Evolutionary conservation across 2,113 vertebrate genomes (phyloP).

Genomic region (Leptocoma aspasia): DNA sequence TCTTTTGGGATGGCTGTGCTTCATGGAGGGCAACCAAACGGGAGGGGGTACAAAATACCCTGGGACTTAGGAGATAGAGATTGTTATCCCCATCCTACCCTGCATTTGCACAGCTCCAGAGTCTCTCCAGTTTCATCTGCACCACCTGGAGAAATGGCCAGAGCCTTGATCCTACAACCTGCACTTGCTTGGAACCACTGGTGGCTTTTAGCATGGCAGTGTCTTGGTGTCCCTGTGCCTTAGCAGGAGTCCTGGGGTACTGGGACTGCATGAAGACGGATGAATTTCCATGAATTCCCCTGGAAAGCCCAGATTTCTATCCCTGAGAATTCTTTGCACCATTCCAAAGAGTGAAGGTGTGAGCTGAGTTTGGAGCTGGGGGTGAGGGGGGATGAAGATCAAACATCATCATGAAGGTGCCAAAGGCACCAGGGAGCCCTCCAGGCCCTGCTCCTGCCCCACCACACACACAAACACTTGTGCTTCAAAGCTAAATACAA

Average conservation of each 20-base stretch:
- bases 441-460: not conserved
- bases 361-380: not conserved
- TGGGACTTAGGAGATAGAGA: not conserved
- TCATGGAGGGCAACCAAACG: not conserved
- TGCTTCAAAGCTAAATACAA: not conserved
- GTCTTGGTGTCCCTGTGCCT: not conserved
- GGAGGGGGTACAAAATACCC: not conserved
- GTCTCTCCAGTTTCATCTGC: not conserved
- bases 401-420: accelerated
- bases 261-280: no score
- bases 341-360: accelerated
- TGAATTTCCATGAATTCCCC: accelerated
- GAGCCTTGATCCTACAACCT: no score
- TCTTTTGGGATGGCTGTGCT: no score
- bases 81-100: not conserved
- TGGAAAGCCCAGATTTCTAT: not conserved
- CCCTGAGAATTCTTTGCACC: not conserved
- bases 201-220: accelerated
- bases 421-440: not conserved
- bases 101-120: not conserved
- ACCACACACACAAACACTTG: not conserved
- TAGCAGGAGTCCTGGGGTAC: not conserved
- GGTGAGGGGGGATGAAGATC: not conserved
- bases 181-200: accelerated
- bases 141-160: not conserved